Percentiles rank a stretch among this genome's conserved stretches.
These are phyloP conservation scores for Gymnocheta viridis DNA, from an alignment of 2,888 invertebrate genomes.

Conservation along the genomic window DNA sequence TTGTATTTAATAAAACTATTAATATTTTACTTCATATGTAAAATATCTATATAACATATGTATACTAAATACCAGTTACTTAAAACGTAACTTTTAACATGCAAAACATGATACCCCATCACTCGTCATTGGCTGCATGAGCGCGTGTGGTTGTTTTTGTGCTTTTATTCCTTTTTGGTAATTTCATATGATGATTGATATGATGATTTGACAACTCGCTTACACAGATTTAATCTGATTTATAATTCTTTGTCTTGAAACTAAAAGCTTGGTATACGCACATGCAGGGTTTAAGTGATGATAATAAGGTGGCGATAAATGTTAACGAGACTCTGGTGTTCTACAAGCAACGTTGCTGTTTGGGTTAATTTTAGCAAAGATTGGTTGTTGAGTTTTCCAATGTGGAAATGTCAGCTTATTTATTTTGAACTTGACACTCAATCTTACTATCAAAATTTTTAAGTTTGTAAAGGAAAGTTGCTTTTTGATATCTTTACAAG, in stretches of 20 bases:
- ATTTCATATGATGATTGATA: constrained; percentile 56
- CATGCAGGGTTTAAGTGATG: constrained; percentile 67
- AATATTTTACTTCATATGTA: too few species aligned
- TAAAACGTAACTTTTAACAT: neutral
- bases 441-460: too few species aligned
- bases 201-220: constrained; percentile 60
- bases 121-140: neutral
- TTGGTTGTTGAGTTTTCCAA: too few species aligned
- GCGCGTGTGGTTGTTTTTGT: neutral
- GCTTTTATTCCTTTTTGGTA: constrained; percentile 49
- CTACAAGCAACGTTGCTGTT: neutral
- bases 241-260: constrained; percentile 76
- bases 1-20: too few species aligned
- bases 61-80: constrained; percentile 38
- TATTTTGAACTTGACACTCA: too few species aligned
- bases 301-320: constrained; percentile 65
- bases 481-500: too few species aligned
- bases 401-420: too few species aligned
- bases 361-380: neutral
- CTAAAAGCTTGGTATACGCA: constrained; percentile 67
- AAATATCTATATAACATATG: too few species aligned
- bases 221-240: constrained; percentile 78
- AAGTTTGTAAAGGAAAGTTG: too few species aligned
- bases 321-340: constrained; percentile 8
- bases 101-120: neutral